Evolutionary conservation across 2,888 invertebrate genomes (phyloP).

Genomic region (Criorhina ranunculi): DNA sequence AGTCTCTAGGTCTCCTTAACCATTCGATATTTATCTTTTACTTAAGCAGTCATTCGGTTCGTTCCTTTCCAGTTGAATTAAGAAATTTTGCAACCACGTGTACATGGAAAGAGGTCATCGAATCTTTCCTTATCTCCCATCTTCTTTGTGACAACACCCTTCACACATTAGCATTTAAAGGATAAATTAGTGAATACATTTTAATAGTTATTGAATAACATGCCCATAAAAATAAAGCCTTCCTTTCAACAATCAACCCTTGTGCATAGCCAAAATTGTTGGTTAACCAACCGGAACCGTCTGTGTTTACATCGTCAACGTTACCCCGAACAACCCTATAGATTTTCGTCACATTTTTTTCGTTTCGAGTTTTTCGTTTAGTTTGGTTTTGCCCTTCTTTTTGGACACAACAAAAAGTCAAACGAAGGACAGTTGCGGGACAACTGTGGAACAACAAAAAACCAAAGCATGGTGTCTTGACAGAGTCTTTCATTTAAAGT

Average conservation of each 20-base stretch:
- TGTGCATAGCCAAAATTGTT: slow-evolving; percentile 46
- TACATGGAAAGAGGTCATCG: slow-evolving; percentile 3
- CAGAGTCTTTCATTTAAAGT: slow-evolving; percentile 42
- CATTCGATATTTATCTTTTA: too few relatives aligned
- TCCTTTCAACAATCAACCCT: slow-evolving; percentile 42
- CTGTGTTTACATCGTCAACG: slow-evolving; percentile 61
- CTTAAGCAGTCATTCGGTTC: too few relatives aligned
- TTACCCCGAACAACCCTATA: slow-evolving; percentile 69
- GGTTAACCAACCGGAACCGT: slow-evolving; percentile 67
- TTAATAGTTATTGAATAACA: slow-evolving; percentile 9
- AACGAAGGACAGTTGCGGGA: not conserved
- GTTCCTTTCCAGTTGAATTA: too few relatives aligned
- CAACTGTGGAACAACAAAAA: slow-evolving; percentile 12
- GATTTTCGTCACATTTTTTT: slow-evolving; percentile 28
- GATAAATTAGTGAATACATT: slow-evolving; percentile 27
- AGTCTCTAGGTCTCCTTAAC: too few relatives aligned
- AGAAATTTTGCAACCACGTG: too few relatives aligned
- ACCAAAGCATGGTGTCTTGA: slow-evolving; percentile 54
- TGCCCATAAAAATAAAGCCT: slow-evolving; percentile 13
- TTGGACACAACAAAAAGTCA: slow-evolving; percentile 6
- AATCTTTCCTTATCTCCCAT: not conserved
- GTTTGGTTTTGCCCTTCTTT: slow-evolving; percentile 20
- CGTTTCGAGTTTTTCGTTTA: slow-evolving; percentile 12
- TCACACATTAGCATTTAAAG: not conserved
- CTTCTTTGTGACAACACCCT: not conserved